Base-by-base conservation (phyloP, 2,113 vertebrate genomes). In the Anas platyrhynchos region DNA sequence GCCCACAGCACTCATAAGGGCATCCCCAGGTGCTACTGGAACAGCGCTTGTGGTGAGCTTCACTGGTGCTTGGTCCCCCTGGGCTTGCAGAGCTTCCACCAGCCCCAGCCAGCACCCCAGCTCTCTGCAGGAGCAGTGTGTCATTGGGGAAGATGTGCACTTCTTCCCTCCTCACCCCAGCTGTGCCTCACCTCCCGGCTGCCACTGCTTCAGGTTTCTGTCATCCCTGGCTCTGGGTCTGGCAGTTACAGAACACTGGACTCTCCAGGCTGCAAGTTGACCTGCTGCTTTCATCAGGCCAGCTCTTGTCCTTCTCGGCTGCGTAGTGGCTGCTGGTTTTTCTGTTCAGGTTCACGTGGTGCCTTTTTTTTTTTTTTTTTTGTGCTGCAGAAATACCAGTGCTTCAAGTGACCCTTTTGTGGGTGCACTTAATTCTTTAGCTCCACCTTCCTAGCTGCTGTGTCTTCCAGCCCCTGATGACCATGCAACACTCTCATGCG, bases 1-100 rank as follows among this genome's bases (percentile, higher is more conserved):
- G 41, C 20, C n/a, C 43, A 6, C 25, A 55, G 38, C 1, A 0
- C 1, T 31, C 34, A 26, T 44, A 67, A 46, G 14, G 14, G 11
- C 3, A 2, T 69, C 72, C 22, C 1, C 16, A 52, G 21, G 13
- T 73, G 31, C 38, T 76, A 15, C 22, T 66, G 14, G 13, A 90
- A 20, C 76, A 41, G 25, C 18, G 5, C 12, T 26, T 59, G 6
- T 61, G 56, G 3, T 43, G 16, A 29, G 4, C 71, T 83, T 48
- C 29, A 32, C 43, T 41, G 16, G 38, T 59, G 15, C n/a, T 55
- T 46, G 8, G 21, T 50, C 41, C 2, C 2, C 4, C 2, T 7
- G 3, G 1, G 6, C 16, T 11, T 46, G 4, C 25, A 66, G n/a
- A 83, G 13, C 14, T 55, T 29, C 29, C 20, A 38, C 3, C 4